Base-by-base conservation (phyloP, 1,140 invertebrate species). In the Brachionus manjavacas region DNA sequence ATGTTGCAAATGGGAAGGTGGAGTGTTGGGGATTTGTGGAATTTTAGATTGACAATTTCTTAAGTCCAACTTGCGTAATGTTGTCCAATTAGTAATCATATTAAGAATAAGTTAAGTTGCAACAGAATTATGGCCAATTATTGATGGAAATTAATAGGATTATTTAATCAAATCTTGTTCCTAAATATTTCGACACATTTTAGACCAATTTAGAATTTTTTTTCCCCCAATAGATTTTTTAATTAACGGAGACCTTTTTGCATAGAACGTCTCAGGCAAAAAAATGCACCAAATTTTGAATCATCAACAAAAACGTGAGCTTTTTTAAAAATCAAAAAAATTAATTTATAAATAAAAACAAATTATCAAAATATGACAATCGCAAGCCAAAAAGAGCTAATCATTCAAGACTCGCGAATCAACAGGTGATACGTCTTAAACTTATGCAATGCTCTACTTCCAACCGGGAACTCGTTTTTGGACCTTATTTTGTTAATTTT, bases 11-110 rank as follows among this genome's bases (percentile, higher is more conserved):
- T 41, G 14, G 39, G 16, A 7, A 72, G 39, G 16, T 16, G 39
- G 16, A 41, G 16, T 39, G 35, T 20, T 72, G 31, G 68, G 39
- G 68, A 72, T 72, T 72, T 72, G 39, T 72, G 68, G 68, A 72
- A 72, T 72, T 72, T 72, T 72, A 68, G n/a, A 68, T 68, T 68
- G 64, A 68, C 64, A 68, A 68, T 68, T 68, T 68, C 16, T 68
- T 68, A 68, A 68, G 25, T 68, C 64, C 64, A 55, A 55, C 52
- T 68, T 68, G 64, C 64, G 64, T 68, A 68, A 68, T 68, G 64
- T 68, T 68, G 31, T 68, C 31, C 25, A 55, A 55, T 55, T 55
- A 55, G 4, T 68, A 68, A 68, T 68, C 64, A 68, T 35, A 68
- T 68, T 68, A 68, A 28, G 31, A 68, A 68, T 68, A 68, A 68